Conservation (phyloP, 2,113 vertebrate species). For the Vicugna pacos region DNA sequence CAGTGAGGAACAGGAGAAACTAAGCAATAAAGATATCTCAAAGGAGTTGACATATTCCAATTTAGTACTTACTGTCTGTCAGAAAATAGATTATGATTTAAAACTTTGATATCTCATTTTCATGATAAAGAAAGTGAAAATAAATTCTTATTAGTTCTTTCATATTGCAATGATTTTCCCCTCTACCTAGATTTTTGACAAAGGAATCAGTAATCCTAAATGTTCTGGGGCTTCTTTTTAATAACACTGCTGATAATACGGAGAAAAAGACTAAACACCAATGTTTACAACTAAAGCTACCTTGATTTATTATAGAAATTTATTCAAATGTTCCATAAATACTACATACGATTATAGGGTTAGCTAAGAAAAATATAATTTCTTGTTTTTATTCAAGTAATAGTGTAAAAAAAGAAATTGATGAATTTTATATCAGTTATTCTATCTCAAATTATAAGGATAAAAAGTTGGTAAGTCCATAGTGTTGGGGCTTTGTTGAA, state of each 20-base stretch:
- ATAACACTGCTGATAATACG: not conserved
- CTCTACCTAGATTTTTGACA: not conserved
- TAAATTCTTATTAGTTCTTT: slow-evolving; percentile 27
- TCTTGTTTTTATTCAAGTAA: not conserved
- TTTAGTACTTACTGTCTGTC: not conserved
- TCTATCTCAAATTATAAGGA: not conserved
- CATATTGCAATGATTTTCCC: not conserved
- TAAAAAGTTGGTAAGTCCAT: not conserved
- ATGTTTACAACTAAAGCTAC: not conserved
- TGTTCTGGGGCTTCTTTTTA: not conserved
- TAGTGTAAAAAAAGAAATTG: not conserved
- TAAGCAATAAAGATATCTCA: slow-evolving; percentile 37
- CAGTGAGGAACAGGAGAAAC: not conserved
- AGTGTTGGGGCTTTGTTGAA: not conserved
- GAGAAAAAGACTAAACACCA: not conserved
- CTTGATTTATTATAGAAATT: not conserved
- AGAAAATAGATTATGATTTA: slow-evolving; percentile 15
- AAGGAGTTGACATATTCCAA: not conserved
- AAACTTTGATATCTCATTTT: slow-evolving; percentile 45
- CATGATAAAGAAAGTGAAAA: slow-evolving; percentile 37
- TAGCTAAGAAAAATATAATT: not conserved
- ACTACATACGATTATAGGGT: not conserved
- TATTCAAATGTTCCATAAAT: not conserved
- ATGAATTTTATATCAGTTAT: not conserved
- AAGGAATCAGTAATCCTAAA: not conserved